Base-by-base conservation (phyloP, 2,797 vertebrate species). In the Galago senegalensis region DNA sequence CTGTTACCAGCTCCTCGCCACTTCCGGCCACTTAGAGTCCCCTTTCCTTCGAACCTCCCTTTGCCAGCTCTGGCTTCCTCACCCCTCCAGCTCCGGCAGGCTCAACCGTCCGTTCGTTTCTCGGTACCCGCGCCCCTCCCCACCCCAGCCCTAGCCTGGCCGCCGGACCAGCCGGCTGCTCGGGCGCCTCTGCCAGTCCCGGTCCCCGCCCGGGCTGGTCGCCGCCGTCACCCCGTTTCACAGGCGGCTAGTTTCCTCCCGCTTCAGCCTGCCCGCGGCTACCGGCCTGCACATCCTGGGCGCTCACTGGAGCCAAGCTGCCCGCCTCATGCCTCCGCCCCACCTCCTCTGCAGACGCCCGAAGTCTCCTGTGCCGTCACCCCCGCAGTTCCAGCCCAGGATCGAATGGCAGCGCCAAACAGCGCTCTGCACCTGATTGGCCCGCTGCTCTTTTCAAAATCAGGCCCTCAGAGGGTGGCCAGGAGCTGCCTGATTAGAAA, bases 181-280 rank as follows among this genome's bases (percentile, higher is more conserved):
- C 92, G 13, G 94, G 72, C 60, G 13, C 77, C 56, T 89, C 87
- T 96, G 91, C 94, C 98, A 80, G 75, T 89, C 95, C 97, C 96
- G 70, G 94, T 96, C 79, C 97, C 98, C 61, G 97, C 97, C n/a
- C 98, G 93, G 80, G 98, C 98, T 98, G 98, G 98, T 12, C 69
- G 87, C 95, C 67, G 25, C 63, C 58, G 14, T 82, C 91, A 79
- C 60, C 96, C 97, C 97, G 97, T 98, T 73, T 98, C 98, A 87
- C 97, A 91, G 97, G 11, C 95, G 89, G 87, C n/a, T 67, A 21
- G 80, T 60, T 2, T 73, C 73, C 46, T 65, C 58, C 63, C 27
- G 85, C 92, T 83, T 63, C 43, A 73, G 91, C 93, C 95, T 6
- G 80, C 75, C 37, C 13, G 58, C 31, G 10, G 61, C 27, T 17